These are phyloP conservation scores for Griposia aprilina DNA, from an alignment of 2,888 invertebrate species.

Conservation along the genomic window DNA sequence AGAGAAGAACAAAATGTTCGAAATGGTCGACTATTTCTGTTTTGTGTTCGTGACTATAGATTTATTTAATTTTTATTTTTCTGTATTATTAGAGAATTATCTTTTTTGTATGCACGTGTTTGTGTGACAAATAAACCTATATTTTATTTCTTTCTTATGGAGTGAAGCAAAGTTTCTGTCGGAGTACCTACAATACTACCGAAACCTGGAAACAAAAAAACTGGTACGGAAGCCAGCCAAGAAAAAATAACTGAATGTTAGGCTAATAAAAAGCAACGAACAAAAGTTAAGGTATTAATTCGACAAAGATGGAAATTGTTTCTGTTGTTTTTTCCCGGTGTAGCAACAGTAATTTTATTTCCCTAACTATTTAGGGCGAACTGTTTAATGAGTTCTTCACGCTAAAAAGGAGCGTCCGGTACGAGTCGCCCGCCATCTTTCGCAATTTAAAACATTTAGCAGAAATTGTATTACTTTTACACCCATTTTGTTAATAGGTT, in stretches of 20 bases:
- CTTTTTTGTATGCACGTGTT: too few relatives aligned
- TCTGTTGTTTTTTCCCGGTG: constrained; percentile 55
- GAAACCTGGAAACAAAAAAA: constrained; percentile 22
- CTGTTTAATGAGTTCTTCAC: constrained; percentile 63
- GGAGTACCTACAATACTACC: neutral
- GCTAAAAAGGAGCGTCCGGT: constrained; percentile 59
- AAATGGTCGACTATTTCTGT: too few relatives aligned
- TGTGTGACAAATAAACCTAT: too few relatives aligned
- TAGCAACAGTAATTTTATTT: constrained; percentile 63
- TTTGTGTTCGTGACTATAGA: too few relatives aligned
- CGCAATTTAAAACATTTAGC: constrained; percentile 60
- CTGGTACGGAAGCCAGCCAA: neutral
- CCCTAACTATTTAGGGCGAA: constrained; percentile 60
- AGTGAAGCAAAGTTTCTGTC: neutral
- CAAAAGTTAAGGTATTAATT: constrained; percentile 59
- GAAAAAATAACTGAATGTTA: constrained; percentile 41
- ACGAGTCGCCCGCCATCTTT: constrained; percentile 46
- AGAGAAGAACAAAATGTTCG: neutral
- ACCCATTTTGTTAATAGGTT: constrained; percentile 44
- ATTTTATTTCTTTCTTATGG: too few relatives aligned
- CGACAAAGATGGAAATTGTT: constrained; percentile 57
- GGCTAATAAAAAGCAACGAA: constrained; percentile 54
- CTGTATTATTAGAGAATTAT: too few relatives aligned
- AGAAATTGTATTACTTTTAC: constrained; percentile 61
- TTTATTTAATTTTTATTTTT: too few relatives aligned